These are phyloP conservation scores for Cerceris rybyensis DNA, from an alignment of 2,888 invertebrate species.

Conservation along the genomic window DNA sequence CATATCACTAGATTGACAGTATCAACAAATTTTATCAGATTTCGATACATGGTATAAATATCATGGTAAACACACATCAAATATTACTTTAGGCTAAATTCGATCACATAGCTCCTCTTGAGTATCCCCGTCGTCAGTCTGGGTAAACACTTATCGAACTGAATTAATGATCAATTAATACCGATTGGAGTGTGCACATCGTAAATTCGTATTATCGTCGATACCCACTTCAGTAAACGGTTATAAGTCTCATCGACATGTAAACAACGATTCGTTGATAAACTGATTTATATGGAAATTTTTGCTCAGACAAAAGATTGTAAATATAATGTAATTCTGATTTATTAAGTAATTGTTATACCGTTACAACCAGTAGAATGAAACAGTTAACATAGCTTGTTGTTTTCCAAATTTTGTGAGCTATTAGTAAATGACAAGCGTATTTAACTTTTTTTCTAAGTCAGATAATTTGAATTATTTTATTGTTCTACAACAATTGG, in stretches of 20 bases:
- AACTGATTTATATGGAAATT: constrained; percentile 9
- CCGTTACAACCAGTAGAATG: no score
- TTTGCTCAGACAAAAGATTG: no score
- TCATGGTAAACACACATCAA: neutral
- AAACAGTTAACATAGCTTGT: no score
- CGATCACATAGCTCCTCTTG: constrained; percentile 8
- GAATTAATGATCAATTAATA: constrained; percentile 41
- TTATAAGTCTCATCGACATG: constrained; percentile 36
- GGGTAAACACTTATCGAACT: constrained; percentile 47
- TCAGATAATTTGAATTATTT: no score
- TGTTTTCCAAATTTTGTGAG: no score
- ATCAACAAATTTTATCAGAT: neutral
- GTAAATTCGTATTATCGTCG: constrained; percentile 57
- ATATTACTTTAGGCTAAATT: constrained; percentile 32
- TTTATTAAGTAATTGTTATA: no score
- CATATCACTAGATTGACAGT: neutral
- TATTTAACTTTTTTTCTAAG: no score
- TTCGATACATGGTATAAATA: constrained; percentile 8
- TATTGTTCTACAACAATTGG: no score
- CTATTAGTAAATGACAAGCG: no score
- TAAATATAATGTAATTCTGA: no score
- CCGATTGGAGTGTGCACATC: constrained; percentile 13
- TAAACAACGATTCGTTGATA: constrained; percentile 32
- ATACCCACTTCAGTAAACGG: neutral
- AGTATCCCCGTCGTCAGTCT: constrained; percentile 7